Evolutionary conservation across 2,888 invertebrate species (phyloP).

Genomic region (Zygaena filipendulae): DNA sequence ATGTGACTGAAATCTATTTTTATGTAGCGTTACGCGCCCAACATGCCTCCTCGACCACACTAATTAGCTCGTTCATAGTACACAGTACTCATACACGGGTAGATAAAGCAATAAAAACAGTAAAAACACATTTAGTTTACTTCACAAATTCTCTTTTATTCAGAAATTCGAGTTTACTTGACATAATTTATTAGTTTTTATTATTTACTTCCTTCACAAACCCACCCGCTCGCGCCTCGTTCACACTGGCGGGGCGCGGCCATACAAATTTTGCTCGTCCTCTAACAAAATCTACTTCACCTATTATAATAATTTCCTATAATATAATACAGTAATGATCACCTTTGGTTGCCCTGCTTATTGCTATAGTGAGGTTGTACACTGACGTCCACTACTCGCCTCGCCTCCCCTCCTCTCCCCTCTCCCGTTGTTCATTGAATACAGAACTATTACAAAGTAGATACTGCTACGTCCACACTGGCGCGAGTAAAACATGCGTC

Average conservation of each 20-base stretch:
- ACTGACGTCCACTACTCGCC: too few species aligned
- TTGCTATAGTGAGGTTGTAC: constrained; percentile 42
- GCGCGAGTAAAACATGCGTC: too few species aligned
- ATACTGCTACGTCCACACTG: too few species aligned
- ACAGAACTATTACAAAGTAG: too few species aligned
- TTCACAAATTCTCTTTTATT: constrained; percentile 47
- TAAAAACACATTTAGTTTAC: constrained; percentile 24
- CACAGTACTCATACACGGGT: too few species aligned
- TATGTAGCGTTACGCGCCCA: constrained; percentile 12
- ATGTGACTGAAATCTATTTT: constrained; percentile 21
- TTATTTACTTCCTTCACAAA: constrained; percentile 54
- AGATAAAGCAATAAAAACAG: too few species aligned
- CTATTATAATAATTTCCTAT: constrained; percentile 13
- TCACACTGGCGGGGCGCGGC: constrained; percentile 19
- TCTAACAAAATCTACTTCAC: too few species aligned
- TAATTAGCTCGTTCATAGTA: too few species aligned
- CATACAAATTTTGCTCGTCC: constrained; percentile 4
- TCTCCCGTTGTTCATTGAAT: too few species aligned
- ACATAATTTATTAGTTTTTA: constrained; percentile 45
- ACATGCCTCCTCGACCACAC: constrained; percentile 8
- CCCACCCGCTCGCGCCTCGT: constrained; percentile 51
- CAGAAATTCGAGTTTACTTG: constrained; percentile 49
- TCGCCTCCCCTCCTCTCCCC: too few species aligned
- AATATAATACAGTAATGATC: constrained; percentile 30
- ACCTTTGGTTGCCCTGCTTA: constrained; percentile 44